phyloP scores from a whole-genome alignment of 2,888 invertebrate species.

The Piscicola geometra region DNA sequence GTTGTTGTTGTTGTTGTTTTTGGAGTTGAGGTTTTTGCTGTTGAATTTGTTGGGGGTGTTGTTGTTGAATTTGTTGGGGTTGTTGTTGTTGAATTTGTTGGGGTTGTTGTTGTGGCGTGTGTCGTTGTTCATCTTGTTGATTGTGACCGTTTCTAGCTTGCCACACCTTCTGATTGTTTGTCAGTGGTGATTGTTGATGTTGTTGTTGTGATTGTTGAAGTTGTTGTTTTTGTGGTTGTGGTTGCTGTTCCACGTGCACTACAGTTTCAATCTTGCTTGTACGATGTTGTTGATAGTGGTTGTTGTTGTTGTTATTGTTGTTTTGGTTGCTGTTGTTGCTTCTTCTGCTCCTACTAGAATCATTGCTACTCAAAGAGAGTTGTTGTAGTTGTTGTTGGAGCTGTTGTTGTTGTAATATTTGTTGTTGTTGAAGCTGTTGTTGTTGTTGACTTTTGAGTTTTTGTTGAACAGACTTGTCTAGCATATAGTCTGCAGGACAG shows the following conservation, averaged over 20 bases:
- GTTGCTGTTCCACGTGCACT: no score
- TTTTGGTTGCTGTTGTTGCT: background rate
- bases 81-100: background rate
- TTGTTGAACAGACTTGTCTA: conserved; percentile 23
- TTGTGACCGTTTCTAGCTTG: no score
- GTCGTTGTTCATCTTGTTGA: background rate
- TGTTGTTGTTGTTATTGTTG: conserved; percentile 6
- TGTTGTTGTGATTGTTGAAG: background rate
- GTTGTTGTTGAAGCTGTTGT: background rate
- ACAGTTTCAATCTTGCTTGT: no score
- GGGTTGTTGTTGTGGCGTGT: background rate
- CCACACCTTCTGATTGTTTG: background rate
- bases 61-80: background rate
- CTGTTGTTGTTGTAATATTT: background rate
- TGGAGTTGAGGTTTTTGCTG: background rate
- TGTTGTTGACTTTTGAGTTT: background rate
- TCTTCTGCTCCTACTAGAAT: background rate
- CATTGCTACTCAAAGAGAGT: conserved; percentile 5
- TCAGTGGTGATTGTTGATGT: background rate
- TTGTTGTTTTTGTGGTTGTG: no score
- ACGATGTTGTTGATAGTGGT: no score
- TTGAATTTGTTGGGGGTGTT: background rate
- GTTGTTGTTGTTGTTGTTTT: conserved; percentile 8
- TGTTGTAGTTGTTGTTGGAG: background rate
- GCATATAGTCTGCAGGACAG: conserved; percentile 42